Evolutionary conservation across 2,888 invertebrate species (phyloP), one percentile per base, ranked within the genome.

Genomic region (Cerastoderma edule): DNA sequence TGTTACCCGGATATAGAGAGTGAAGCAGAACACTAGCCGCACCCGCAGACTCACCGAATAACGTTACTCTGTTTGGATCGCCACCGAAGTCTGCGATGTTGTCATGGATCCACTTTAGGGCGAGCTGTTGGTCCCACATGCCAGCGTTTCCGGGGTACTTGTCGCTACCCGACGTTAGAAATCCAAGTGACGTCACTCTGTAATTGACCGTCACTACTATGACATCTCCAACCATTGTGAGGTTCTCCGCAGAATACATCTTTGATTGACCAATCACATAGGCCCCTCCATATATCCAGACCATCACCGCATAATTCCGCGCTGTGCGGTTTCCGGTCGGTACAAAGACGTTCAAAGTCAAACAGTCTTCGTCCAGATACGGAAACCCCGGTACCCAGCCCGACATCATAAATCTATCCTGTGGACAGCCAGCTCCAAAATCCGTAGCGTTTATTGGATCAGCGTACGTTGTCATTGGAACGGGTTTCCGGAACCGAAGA

Each of bases 21-120:
- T 94, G 94, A 22, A 93, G 91, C 39, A 96, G 96, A 10, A 98
- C 97, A 33, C 97, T 97, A 22, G 97, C 97, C 1, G 97, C 98
- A 5, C 98, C 98, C 39, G 98, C 98, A 68, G 97, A 97, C 93
- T 98, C 98, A n/a, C 98, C 98, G 92, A 98, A 98, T 67, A 98
- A 93, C 96, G 98, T 98, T 63, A 98, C 95, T 91, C 97, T 97
- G 87, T 96, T 95, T 28, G 97, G 96, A 92, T 97, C 97, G 6
- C 97, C 97, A 32, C 90, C 90, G 74, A 90, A 90, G 50, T 80
- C 72, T 4, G 70, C 72, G 44, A 91, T 91, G 68, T 92, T 89
- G 13, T 88, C 80, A 67, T 90, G 85, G 1, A 91, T 86, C 93
- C 93, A 93, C 77, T 92, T 88, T 22, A 98, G 94, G 30, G 97